Evolutionary conservation across 2,888 invertebrate genomes (phyloP).

Genomic region (Melieria picta): DNA sequence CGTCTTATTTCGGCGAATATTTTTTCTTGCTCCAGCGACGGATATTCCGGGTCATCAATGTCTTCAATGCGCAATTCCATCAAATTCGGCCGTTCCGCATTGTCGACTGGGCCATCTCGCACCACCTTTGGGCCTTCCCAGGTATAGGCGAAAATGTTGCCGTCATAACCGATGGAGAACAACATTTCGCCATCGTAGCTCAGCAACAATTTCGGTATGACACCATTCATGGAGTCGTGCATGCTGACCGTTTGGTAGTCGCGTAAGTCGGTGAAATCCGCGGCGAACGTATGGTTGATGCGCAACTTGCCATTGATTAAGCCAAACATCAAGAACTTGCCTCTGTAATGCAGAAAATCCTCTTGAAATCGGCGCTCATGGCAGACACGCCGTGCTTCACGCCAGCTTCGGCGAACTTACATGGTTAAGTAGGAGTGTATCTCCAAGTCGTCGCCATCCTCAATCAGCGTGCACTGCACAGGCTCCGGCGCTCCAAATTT

Average conservation of each 20-base stretch:
- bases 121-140: constrained; percentile 64
- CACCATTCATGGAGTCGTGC: constrained; percentile 80
- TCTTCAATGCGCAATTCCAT: constrained; percentile 46
- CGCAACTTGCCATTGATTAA: constrained; percentile 72
- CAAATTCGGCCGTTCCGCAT: not conserved
- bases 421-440: constrained; percentile 69
- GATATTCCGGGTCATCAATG: constrained; percentile 54
- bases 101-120: constrained; percentile 37
- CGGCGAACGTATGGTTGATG: constrained; percentile 67
- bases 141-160: constrained; percentile 78
- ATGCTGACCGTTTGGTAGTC: constrained; percentile 78
- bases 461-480: constrained; percentile 66
- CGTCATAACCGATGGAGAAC: constrained; percentile 77
- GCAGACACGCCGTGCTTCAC: too few relatives aligned
- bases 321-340: constrained; percentile 71
- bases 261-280: constrained; percentile 69
- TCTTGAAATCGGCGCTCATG: too few relatives aligned
- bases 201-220: constrained; percentile 72
- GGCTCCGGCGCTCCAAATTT: constrained; percentile 66
- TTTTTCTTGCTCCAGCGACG: constrained; percentile 73
- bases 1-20: constrained; percentile 71
- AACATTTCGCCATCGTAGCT: constrained; percentile 70
- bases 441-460: constrained; percentile 70
- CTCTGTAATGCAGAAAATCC: constrained; percentile 57
- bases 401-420: constrained; percentile 60